Base-by-base conservation (phyloP, 37 sponge, comb jelly and placozoan genomes). In the Ephydatia muelleri region DNA sequence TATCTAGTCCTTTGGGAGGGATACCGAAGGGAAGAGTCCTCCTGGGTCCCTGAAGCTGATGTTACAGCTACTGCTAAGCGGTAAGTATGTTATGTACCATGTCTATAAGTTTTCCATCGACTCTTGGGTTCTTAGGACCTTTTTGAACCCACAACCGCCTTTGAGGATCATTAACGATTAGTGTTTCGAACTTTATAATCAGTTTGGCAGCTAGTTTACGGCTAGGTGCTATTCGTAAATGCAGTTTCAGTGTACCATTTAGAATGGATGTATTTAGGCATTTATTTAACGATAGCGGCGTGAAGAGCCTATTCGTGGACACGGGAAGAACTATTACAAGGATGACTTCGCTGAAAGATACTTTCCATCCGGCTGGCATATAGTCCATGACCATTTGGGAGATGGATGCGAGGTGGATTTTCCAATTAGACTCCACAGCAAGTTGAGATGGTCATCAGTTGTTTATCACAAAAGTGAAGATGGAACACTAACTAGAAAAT, bases 21-120 rank as follows among this genome's bases (percentile, higher is more conserved):
- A 57, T 57, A 57, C 57, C 57, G 57, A 57, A 57, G 57, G 57
- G 57, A 57, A 57, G 57, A 57, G 57, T 57, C 57, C 57, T 57
- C 57, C 57, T 57, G 57, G 57, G 57, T 57, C 57, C 57, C 57
- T 57, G 57, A 57, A 57, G 57, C 57, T 19, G 57, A 57, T 57
- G 16, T 57, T 57, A 57, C 57, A 57, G 57, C 57, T 57, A 57
- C 57, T 57, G 57, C 57, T 57, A 57, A 57, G 57, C 57, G 57
- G 57, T 57, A 57, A 57, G 57, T 57, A 57, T 57, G 57, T 57
- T 57, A 57, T 21, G 16, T 14, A 57, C 57, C 16, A 57, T 57
- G 57, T 57, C 57, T 57, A 11, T 57, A 57, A 57, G 16, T 57
- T 57, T 57, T 19, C 57, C 19, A 14, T 57, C 16, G 57, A 57